Evolutionary conservation across 2,113 vertebrate genomes (phyloP).

Genomic region (Thermophis baileyi): DNA sequence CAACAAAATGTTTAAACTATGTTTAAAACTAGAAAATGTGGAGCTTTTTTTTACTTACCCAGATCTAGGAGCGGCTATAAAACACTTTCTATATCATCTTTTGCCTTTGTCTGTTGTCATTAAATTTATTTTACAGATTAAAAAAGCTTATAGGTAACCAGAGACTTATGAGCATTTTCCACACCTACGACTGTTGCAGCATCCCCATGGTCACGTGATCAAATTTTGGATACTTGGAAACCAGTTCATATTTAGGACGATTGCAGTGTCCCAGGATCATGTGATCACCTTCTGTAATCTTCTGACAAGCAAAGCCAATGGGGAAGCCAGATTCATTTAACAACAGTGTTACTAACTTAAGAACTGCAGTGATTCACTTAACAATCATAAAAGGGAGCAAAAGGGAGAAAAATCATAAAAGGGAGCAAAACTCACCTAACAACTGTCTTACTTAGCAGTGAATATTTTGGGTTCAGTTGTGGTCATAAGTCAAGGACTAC

Average conservation of each 20-base stretch:
- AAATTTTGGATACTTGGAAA: not conserved
- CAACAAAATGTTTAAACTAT: not conserved
- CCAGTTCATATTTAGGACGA: too few relatives aligned
- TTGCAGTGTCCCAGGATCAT: not conserved
- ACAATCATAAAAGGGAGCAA: not conserved
- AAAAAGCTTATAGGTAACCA: not conserved
- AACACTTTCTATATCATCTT: not conserved
- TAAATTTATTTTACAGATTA: not conserved
- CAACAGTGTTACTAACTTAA: not conserved
- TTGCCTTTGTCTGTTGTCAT: not conserved
- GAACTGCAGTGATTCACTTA: not conserved
- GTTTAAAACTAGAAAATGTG: not conserved
- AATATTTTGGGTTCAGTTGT: not conserved
- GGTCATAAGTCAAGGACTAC: not conserved
- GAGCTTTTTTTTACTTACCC: not conserved
- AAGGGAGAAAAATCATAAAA: not conserved
- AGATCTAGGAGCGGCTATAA: not conserved
- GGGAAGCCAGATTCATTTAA: not conserved
- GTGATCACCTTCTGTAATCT: not conserved
- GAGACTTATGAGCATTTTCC: not conserved
- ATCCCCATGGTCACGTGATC: not conserved
- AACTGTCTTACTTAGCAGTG: not conserved
- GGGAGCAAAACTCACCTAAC: not conserved
- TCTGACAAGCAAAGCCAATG: not conserved
- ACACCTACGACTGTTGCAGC: not conserved